Conservation (phyloP, 1,140 invertebrate species). For the Bombus breviceps region DNA sequence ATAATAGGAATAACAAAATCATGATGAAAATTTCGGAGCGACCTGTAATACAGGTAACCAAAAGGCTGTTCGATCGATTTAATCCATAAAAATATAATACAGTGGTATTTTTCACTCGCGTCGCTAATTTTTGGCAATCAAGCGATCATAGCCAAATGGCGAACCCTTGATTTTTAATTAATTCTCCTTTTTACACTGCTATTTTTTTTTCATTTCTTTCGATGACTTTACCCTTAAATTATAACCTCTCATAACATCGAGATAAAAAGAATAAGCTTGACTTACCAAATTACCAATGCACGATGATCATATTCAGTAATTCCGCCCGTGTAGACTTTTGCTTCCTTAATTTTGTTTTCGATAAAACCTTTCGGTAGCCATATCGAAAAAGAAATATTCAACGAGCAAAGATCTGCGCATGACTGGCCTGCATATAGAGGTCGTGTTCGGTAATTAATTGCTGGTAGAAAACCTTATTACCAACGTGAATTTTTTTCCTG, state of each 20-base stretch:
- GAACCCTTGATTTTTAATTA: conserved; percentile 26
- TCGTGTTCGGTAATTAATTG: neutral
- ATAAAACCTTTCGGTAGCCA: conserved; percentile 29
- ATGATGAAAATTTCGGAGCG: conserved; percentile 9
- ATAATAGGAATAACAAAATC: conserved; percentile 39
- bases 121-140: neutral
- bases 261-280: neutral
- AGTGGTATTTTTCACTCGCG: neutral
- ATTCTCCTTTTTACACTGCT: neutral
- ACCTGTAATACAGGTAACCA: conserved; percentile 37
- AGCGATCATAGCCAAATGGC: conserved; percentile 22
- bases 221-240: neutral
- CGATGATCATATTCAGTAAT: neutral
- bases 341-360: conserved; percentile 28
- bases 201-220: neutral
- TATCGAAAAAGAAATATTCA: conserved; percentile 31
- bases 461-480: neutral
- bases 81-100: neutral
- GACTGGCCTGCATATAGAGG: conserved; percentile 40
- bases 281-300: conserved; percentile 49
- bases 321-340: neutral
- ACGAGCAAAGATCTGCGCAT: conserved; percentile 31
- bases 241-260: conserved; percentile 2
- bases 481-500: neutral
- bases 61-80: conserved; percentile 17